These are phyloP conservation scores for Rhopalosiphum padi DNA, from an alignment of 1,140 invertebrate species.

Conservation along the genomic window DNA sequence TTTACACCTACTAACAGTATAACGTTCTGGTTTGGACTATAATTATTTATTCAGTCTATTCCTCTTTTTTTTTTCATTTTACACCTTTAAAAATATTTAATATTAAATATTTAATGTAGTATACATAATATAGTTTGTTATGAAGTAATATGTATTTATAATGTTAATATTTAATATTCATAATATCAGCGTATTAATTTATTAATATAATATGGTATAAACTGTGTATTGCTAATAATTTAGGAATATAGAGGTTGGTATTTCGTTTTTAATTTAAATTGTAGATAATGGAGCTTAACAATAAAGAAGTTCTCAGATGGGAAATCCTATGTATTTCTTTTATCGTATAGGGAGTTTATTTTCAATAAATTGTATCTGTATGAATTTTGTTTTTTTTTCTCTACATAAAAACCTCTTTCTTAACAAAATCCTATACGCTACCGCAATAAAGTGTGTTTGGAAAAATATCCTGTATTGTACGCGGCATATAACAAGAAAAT, in stretches of 20 bases:
- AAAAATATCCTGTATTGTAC: not conserved
- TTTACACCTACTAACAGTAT: not conserved
- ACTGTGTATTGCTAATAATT: not conserved
- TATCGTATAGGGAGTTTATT: not conserved
- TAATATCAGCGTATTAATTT: not conserved
- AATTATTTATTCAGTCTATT: not conserved
- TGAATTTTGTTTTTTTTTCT: not conserved
- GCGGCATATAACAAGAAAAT: not conserved
- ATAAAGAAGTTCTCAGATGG: not conserved
- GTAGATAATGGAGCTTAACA: not conserved
- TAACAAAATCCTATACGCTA: not conserved
- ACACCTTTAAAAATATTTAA: not conserved
- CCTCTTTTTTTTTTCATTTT: not conserved
- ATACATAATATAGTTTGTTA: no score
- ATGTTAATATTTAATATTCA: not conserved
- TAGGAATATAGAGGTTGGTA: not conserved
- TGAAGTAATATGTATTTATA: not conserved
- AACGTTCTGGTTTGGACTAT: not conserved
- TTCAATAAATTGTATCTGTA: not conserved
- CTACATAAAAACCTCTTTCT: not conserved
- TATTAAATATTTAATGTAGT: not conserved
- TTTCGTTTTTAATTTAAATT: not conserved
- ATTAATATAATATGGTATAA: not conserved
- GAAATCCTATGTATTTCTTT: not conserved
- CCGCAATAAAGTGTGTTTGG: not conserved